Percentiles rank a stretch among this genome's conserved stretches.
Conservation (phyloP, 1,140 invertebrate species). For the Acromyrmex charruanus region DNA sequence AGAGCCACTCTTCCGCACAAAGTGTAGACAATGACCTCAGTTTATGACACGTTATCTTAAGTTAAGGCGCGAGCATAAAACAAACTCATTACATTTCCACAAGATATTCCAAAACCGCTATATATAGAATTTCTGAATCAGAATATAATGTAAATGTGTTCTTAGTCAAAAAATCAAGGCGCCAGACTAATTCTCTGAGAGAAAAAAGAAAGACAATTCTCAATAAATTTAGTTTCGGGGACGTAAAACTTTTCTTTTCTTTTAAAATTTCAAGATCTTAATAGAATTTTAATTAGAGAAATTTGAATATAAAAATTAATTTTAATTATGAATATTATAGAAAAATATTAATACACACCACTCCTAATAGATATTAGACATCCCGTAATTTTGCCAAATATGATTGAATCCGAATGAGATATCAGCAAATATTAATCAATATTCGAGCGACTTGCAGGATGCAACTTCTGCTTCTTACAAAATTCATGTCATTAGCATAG, state of each 20-base stretch:
- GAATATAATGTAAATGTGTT: not conserved
- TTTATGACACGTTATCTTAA: slow-evolving; percentile 39
- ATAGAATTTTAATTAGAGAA: not conserved
- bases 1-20: slow-evolving; percentile 45
- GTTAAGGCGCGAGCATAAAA: slow-evolving; percentile 1
- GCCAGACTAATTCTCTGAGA: not conserved
- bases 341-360: not conserved
- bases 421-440: not conserved
- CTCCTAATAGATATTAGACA: not conserved
- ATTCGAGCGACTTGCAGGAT: not conserved
- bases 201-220: not conserved
- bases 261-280: not conserved
- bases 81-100: slow-evolving; percentile 1
- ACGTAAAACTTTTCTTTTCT: not conserved
- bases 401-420: not conserved
- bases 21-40: slow-evolving; percentile 47
- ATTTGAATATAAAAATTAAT: not conserved
- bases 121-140: not conserved
- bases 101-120: not conserved
- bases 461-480: slow-evolving; percentile 14
- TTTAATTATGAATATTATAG: not conserved
- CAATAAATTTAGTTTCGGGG: not conserved
- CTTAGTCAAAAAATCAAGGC: not conserved
- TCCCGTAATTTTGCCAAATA: not conserved
- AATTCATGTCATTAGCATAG: slow-evolving; percentile 17